These are phyloP conservation scores for Trileptium ribeirensis DNA, from an alignment of 2,888 invertebrate species.

Conservation along the genomic window DNA sequence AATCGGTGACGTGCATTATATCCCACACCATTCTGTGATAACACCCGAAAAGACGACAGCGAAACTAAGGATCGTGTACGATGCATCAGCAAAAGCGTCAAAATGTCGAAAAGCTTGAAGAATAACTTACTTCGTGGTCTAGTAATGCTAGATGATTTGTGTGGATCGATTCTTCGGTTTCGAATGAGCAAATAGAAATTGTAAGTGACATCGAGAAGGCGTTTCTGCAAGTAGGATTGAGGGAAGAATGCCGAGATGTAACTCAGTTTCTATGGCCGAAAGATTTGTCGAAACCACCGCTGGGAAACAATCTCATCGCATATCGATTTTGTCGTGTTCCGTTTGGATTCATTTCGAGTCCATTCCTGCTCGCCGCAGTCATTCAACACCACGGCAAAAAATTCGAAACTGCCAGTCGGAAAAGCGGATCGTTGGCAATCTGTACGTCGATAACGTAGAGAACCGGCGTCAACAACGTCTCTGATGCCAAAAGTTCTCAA, in stretches of 20 bases:
- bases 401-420: neutral
- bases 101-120: conserved; percentile 1
- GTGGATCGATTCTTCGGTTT: too few species aligned
- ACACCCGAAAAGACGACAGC: neutral
- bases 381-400: conserved; percentile 10
- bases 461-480: conserved; percentile 5
- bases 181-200: too few species aligned
- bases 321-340: conserved; percentile 19
- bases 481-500: conserved; percentile 18
- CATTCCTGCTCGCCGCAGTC: conserved; percentile 15
- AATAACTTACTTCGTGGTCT: neutral
- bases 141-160: too few species aligned
- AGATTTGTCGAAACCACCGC: neutral
- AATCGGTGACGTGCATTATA: conserved; percentile 13
- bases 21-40: conserved; percentile 12
- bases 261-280: conserved; percentile 25
- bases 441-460: conserved; percentile 26
- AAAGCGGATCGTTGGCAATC: neutral
- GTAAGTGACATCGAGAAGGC: too few species aligned
- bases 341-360: conserved; percentile 22
- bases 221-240: conserved; percentile 12
- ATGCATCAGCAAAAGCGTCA: neutral
- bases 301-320: neutral
- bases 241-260: conserved; percentile 23
- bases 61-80: conserved; percentile 1